Base-by-base conservation (phyloP, 2,113 vertebrate species). In the Alosa alosa region DNA sequence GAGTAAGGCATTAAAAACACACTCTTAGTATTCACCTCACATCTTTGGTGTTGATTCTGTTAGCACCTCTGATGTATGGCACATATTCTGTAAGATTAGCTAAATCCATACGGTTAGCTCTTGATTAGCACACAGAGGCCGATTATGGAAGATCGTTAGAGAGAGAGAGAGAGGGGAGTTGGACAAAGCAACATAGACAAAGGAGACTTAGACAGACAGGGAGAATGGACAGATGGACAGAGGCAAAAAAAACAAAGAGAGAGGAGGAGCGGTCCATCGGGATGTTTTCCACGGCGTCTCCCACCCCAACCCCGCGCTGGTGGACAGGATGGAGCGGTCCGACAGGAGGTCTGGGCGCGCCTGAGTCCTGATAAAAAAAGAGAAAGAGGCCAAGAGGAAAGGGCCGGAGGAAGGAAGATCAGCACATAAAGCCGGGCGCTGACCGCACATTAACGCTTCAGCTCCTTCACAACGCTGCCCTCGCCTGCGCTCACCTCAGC, bases 171-270 rank as follows among this genome's bases (percentile, higher is more conserved):
- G 5, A 0, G 20, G 55, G 55, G 17, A 60, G 13, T 60, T 6
- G 13, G 55, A 9, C 20, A 22, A 60, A 60, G 55, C 4, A 60
- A 60, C 13, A 31, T 31, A 20, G n/a, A 4, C 11, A 8, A 68
- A 10, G 60, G 25, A 68, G 6, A 68, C n/a, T 25, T 92, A 86
- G 88, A 90, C 91, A 94, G 93, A 93, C 93, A 94, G 87, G 36
- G 20, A 85, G 86, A 91, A 87, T 90, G 90, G 91, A 92, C 92
- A 91, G 91, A 93, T 89, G n/a, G 87, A 89, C 41, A 68, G 39
- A 49, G 83, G 72, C 85, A 86, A 84, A 92, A 91, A 90, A 90
- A 90, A 90, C 85, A 60, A 5, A 22, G 13, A 68, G 60, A 68
- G 25, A 68, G 60, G 60, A 10, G 60, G 60, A 68, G 52, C 17